Base-by-base conservation (phyloP, 2,797 vertebrate species). In the Oreochromis grahami region DNA sequence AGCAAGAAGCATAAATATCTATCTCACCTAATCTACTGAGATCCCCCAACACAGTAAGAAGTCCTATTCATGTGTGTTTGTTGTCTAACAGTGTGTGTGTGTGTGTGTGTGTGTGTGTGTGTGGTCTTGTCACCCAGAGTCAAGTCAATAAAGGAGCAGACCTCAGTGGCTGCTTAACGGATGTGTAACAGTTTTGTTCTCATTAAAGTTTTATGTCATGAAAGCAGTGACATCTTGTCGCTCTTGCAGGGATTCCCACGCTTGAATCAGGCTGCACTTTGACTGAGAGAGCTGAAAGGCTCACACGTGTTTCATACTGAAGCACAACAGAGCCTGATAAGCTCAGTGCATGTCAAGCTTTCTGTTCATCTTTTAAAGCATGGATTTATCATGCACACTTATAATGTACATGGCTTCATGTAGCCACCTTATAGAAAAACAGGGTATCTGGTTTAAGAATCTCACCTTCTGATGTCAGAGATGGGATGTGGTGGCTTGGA, bases 161-260 rank as follows among this genome's bases (percentile, higher is more conserved):
- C 52, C 80, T 86, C 82, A 85, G 90, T 15, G 79, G 58, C 79
- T 50, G 76, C 51, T 93, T 87, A 87, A 78, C 87, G 55, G 86
- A 87, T 51, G 77, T 88, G 85, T 89, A 92, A 92, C 86, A 90
- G 88, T 94, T 95, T 92, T 94, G 95, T 95, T 91, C 91, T 95
- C 93, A 95, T 96, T 93, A 96, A 96, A 95, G 85, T 93, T 95
- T 93, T 14, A 96, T 95, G 94, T 79, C 56, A 52, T 41, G 90
- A 85, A 89, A 91, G 88, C 87, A 50, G 83, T 7, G 36, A 78
- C 86, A 58, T 84, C 32, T 74, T 84, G 84, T 90, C 79, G 32
- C 82, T 80, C 91, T 92, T 88, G 5, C 78, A 78, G 86, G 92
- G 77, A 87, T 83, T 83, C 76, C 19, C 68, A 68, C 1, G 13